A percentile compares a stretch with the other conserved stretches of the same genome.
These are phyloP conservation scores for Dromaius novaehollandiae DNA, from an alignment of 2,113 vertebrate genomes.

Conservation along the genomic window DNA sequence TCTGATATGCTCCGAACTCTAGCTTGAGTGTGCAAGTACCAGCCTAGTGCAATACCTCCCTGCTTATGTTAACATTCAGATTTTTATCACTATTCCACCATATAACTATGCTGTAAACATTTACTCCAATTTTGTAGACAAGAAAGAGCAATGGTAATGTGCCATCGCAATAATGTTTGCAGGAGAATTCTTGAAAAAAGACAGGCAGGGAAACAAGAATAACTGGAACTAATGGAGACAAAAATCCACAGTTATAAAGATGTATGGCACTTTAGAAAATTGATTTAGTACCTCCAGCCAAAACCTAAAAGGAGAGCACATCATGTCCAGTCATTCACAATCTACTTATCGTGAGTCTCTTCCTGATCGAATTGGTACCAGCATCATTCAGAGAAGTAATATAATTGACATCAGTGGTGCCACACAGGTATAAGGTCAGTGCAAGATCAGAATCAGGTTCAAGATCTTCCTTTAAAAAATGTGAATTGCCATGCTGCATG, in stretches of 20 bases:
- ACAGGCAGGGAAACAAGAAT: constrained; percentile 41
- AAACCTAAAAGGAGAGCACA: not conserved
- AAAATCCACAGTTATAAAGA: constrained; percentile 40
- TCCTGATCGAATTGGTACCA: constrained; percentile 25
- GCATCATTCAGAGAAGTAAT: not conserved
- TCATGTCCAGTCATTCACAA: constrained; percentile 28
- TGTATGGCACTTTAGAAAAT: constrained; percentile 38
- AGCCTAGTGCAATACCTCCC: not conserved
- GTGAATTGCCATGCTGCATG: not conserved
- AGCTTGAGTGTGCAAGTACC: not conserved
- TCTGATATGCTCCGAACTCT: not conserved
- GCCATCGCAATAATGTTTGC: constrained; percentile 24
- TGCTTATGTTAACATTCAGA: not conserved
- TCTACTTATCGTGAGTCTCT: not conserved
- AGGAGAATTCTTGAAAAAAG: constrained; percentile 35
- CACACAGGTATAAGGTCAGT: not conserved
- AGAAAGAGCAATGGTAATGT: constrained; percentile 29
- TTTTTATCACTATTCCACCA: not conserved
- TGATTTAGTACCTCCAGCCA: constrained; percentile 30
- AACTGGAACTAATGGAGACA: constrained; percentile 50
- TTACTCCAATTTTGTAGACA: not conserved
- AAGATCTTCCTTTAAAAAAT: not conserved
- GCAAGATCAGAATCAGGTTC: not conserved
- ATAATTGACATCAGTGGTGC: not conserved
- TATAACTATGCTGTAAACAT: constrained; percentile 4